Percentiles rank a stretch among this genome's conserved stretches.
These are phyloP conservation scores for Apogon talboti DNA, from an alignment of 2,797 vertebrate species.

Conservation along the genomic window DNA sequence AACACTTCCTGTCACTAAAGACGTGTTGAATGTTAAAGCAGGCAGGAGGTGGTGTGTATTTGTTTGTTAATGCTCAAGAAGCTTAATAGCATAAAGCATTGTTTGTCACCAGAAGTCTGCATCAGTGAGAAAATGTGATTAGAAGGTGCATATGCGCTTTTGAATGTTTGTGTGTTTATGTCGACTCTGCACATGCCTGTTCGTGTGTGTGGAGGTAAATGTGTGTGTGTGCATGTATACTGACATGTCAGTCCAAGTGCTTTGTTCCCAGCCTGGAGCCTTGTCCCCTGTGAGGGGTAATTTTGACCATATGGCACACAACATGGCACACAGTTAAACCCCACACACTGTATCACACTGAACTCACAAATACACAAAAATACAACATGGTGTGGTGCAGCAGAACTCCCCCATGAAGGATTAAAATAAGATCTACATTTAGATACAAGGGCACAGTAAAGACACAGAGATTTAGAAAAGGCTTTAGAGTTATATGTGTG, in stretches of 20 bases:
- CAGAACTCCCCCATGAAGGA: conserved; percentile 18
- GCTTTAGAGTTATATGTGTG: conserved; percentile 14
- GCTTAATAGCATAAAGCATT: conserved; percentile 14
- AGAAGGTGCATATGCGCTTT: neutral
- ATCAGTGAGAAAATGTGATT: conserved; percentile 15
- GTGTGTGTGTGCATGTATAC: conserved; percentile 6
- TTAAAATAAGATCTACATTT: conserved; percentile 52
- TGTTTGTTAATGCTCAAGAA: neutral
- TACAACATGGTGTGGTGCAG: conserved; percentile 11
- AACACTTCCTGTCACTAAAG: conserved; percentile 66
- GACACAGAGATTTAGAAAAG: conserved; percentile 36
- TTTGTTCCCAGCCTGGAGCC: conserved; percentile 34
- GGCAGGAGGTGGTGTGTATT: conserved; percentile 7
- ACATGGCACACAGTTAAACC: conserved; percentile 47
- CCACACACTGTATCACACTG: conserved; percentile 22
- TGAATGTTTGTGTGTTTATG: conserved; percentile 1
- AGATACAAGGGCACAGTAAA: conserved; percentile 34
- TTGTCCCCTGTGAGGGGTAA: conserved; percentile 52
- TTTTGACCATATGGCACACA: conserved; percentile 62
- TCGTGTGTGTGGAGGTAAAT: neutral
- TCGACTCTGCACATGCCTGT: neutral
- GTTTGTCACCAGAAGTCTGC: conserved; percentile 23
- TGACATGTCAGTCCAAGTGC: conserved; percentile 18
- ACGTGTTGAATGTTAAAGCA: conserved; percentile 17
- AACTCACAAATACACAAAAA: conserved; percentile 34